Evolutionary conservation across 2,113 vertebrate species (phyloP), one percentile per base, ranked within the genome.

Genomic region (Takifugu flavidus): DNA sequence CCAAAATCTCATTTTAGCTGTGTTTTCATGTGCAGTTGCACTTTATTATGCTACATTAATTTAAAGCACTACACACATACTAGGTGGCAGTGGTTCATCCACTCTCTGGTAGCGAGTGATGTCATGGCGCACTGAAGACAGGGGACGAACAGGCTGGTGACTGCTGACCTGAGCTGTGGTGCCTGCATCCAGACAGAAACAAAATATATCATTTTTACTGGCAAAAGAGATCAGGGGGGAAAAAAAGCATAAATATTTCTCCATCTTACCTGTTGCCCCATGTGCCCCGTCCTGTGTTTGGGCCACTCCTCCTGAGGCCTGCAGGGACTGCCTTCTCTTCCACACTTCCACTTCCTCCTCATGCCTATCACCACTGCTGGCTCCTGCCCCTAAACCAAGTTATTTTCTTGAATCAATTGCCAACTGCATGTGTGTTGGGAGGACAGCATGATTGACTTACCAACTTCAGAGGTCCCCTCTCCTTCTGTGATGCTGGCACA

Each of bases 61-160:
- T 49, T 2, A 47, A 15, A 5, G n/a, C 46, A 45, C 4, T 31
- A 61, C 31, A 56, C 58, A 70, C 95, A 95, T 78, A 98, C 96
- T 97, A 73, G 96, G 95, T 3, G 96, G 96, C 42, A 98, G 90
- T 15, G 94, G 92, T 80, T 98, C 96, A 6, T 98, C 96, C 86
- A 98, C 95, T 82, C 96, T 91, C 90, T 98, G 96, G 87, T 98
- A 98, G 4, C 96, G 94, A 82, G 90, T 93, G 29, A 95, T 94
- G 15, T 98, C 96, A 56, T 96, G 94, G 49, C 95, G 94, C 46
- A 97, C 89, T 0, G 96, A 95, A n/a, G 95, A 94, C 69, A 98
- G 91, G 0, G 94, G 92, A 53, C 92, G 89, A 55, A 95, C 67
- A 6, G 92, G 91, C 84, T 92, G 93, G 77, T 96, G 94, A 58